Evolutionary conservation across 2,888 invertebrate species (phyloP).

Genomic region (Branchellion lobata): DNA sequence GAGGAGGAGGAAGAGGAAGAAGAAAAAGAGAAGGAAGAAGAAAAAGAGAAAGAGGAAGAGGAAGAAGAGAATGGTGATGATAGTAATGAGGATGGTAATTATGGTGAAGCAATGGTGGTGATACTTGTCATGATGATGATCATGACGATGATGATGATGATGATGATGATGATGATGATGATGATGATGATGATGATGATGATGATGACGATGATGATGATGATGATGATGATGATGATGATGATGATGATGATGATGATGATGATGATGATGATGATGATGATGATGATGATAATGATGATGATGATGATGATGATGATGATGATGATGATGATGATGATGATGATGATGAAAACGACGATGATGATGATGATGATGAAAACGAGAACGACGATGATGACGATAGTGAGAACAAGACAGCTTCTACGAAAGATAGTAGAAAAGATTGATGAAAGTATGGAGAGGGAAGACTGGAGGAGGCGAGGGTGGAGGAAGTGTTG

Average conservation of each 20-base stretch:
- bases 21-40: background rate
- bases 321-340: background rate
- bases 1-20: background rate
- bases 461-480: too few species aligned
- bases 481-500: too few species aligned
- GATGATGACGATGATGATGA: too few species aligned
- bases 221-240: background rate
- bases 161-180: slow-evolving; percentile 27
- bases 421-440: too few species aligned
- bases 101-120: too few species aligned
- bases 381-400: background rate
- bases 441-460: too few species aligned
- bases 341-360: background rate
- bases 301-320: background rate
- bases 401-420: background rate
- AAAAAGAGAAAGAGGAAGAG: background rate
- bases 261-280: background rate
- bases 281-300: background rate
- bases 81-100: background rate
- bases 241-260: background rate
- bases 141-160: background rate
- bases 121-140: background rate
- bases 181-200: slow-evolving; percentile 1
- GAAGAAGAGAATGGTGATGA: background rate
- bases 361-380: slow-evolving; percentile 5